phyloP scores from a whole-genome alignment of 53 echinoderm and acorn worm genomes.

The Echinometra lucunter region DNA sequence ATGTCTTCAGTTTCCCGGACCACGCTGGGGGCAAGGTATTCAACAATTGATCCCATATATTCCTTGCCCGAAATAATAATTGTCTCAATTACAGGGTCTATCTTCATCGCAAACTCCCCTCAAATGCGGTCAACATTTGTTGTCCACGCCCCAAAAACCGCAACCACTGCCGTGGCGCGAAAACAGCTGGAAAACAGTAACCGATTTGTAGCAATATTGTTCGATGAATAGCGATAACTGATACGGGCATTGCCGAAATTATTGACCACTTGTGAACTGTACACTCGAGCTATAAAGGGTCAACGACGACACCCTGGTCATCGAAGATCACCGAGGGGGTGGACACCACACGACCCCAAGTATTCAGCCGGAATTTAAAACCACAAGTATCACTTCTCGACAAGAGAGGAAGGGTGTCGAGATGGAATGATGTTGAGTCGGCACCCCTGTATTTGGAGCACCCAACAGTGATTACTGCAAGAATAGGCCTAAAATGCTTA shows the following conservation, averaged over 20 bases:
- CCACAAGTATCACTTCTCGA: neutral
- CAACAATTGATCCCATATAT: neutral
- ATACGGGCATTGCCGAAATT: neutral
- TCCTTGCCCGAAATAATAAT: constrained; percentile 39
- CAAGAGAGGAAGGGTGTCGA: constrained; percentile 1
- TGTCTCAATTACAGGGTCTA: constrained; percentile 48
- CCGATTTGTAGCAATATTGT: constrained; percentile 28
- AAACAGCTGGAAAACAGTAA: constrained; percentile 6
- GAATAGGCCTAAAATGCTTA: neutral
- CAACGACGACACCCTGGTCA: neutral
- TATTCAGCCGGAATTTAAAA: neutral
- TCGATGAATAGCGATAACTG: constrained; percentile 33
- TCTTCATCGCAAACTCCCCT: neutral
- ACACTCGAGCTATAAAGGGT: neutral
- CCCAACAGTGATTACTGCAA: neutral
- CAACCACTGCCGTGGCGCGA: neutral
- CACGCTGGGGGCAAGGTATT: neutral
- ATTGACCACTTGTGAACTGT: neutral
- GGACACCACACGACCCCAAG: neutral
- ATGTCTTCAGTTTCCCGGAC: constrained; percentile 25
- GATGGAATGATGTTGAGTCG: neutral
- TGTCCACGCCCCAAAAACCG: constrained; percentile 41
- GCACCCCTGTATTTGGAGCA: neutral
- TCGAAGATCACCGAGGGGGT: constrained; percentile 10
- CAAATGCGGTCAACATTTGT: neutral